These are phyloP conservation scores for Bufotes viridis DNA, from an alignment of 2,797 vertebrate species.

Conservation along the genomic window DNA sequence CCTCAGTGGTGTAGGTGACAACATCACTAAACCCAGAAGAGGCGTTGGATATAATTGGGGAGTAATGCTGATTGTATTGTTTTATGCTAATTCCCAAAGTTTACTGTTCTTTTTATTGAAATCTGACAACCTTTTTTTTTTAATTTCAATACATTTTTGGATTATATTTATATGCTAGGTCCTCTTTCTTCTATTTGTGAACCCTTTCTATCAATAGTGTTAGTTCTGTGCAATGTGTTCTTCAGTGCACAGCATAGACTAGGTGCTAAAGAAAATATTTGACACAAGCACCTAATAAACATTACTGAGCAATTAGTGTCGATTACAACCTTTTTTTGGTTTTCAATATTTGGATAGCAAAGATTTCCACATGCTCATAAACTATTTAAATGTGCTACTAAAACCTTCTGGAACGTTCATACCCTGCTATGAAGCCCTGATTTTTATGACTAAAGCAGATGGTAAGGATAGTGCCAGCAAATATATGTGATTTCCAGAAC, in stretches of 20 bases:
- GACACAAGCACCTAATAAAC: constrained; percentile 37
- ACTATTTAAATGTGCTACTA: constrained; percentile 38
- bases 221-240: neutral
- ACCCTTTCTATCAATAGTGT: no score
- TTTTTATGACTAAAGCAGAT: constrained; percentile 42
- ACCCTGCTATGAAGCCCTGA: neutral
- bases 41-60: no score
- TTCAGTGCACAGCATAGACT: neutral
- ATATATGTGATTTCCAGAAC: constrained; percentile 30
- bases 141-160: no score
- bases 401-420: constrained; percentile 40
- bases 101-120: no score
- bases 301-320: constrained; percentile 38
- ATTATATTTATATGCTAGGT: no score
- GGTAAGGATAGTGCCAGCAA: constrained; percentile 18
- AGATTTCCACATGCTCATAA: constrained; percentile 26
- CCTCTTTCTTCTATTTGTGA: no score
- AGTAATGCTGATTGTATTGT: no score
- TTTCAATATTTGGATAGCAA: constrained; percentile 22
- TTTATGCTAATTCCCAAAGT: no score
- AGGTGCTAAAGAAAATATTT: constrained; percentile 34
- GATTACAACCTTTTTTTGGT: constrained; percentile 31
- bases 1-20: no score
- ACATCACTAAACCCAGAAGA: no score
- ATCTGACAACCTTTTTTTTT: no score